Percentiles rank a stretch among this genome's conserved stretches.
phyloP scores from a whole-genome alignment of 1,140 invertebrate species.

The Notospermus geniculatus region DNA sequence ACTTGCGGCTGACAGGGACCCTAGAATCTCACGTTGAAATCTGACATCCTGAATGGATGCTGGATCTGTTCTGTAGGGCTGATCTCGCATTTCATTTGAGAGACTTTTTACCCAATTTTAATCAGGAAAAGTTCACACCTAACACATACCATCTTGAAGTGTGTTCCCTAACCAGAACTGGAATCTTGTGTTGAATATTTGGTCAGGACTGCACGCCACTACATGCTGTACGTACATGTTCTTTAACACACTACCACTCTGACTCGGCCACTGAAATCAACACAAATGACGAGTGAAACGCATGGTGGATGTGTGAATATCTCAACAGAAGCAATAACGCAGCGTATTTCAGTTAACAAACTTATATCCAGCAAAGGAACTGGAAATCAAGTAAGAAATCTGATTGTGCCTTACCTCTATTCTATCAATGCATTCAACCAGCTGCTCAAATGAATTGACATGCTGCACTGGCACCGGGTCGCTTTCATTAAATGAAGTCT shows the following conservation, averaged over 20 bases:
- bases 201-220: conserved; percentile 6
- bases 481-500: not conserved
- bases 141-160: conserved; percentile 3
- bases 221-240: conserved; percentile 12
- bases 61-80: too few species aligned
- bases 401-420: conserved; percentile 9
- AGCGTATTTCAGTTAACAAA: too few species aligned
- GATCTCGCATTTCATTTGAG: too few species aligned
- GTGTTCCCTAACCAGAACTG: conserved; percentile 14
- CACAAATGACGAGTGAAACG: not conserved
- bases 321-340: too few species aligned
- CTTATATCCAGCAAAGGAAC: too few species aligned
- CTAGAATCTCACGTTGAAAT: too few species aligned
- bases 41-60: too few species aligned
- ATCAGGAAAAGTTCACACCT: not conserved
- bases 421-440: conserved; percentile 8
- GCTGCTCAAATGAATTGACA: conserved; percentile 15
- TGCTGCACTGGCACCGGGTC: conserved; percentile 14
- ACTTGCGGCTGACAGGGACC: too few species aligned
- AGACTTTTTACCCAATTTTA: too few species aligned
- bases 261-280: conserved; percentile 14
- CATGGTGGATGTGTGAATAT: too few species aligned
- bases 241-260: conserved; percentile 9
- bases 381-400: too few species aligned
- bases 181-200: conserved; percentile 5